These are phyloP conservation scores for Forbesichthys papilliferus DNA, from an alignment of 2,113 vertebrate species.

Conservation along the genomic window DNA sequence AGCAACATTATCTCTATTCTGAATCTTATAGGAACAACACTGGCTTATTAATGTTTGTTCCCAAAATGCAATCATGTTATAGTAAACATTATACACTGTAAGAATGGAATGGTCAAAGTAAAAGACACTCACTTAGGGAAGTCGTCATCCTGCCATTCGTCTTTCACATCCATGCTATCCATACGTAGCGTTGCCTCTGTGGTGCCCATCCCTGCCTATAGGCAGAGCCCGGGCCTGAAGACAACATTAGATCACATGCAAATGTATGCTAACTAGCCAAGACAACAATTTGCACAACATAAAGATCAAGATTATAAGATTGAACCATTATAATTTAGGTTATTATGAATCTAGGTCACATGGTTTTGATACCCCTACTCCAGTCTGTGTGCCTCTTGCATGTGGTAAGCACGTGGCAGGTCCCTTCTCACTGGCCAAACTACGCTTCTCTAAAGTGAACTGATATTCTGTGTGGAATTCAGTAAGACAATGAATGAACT, in stretches of 20 bases:
- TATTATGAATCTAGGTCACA: constrained; percentile 47
- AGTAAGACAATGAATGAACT: constrained; percentile 22
- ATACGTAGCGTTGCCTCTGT: constrained; percentile 86
- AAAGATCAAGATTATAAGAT: constrained; percentile 2
- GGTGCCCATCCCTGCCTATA: constrained; percentile 81
- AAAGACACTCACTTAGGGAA: constrained; percentile 82
- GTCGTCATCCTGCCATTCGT: constrained; percentile 92
- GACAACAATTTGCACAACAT: neutral
- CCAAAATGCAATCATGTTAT: neutral
- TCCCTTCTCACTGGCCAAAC: constrained; percentile 12
- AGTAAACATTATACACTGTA: too few species aligned
- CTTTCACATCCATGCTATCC: constrained; percentile 91
- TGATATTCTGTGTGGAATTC: constrained; percentile 36
- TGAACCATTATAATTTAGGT: constrained; percentile 17
- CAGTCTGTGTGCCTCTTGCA: constrained; percentile 48
- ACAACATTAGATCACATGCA: neutral
- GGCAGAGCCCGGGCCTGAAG: constrained; percentile 37
- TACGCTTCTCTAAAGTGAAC: constrained; percentile 52
- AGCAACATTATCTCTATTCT: neutral
- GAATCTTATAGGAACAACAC: neutral
- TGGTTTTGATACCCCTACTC: constrained; percentile 38
- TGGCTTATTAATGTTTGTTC: neutral
- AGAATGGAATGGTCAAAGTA: neutral
- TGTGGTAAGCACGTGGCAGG: constrained; percentile 62
- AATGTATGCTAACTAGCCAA: too few species aligned